Evolutionary conservation across 30 jellyfish, hydroid and myxozoan species (phyloP), one percentile per base, ranked within the genome.

Genomic region (Hydra vulgaris): DNA sequence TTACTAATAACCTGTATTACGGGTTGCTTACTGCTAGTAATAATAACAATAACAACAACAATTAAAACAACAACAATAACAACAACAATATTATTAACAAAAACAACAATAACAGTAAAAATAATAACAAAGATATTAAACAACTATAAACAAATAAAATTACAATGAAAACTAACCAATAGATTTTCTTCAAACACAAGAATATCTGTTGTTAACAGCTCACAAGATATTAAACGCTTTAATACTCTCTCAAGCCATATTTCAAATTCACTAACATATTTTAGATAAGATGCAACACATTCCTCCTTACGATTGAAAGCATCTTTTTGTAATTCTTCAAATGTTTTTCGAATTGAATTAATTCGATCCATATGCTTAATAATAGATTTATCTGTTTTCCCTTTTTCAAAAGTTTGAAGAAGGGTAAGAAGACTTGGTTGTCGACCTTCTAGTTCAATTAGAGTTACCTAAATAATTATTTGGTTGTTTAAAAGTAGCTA

Each of bases 381-480:
- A 19, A 77, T 95, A 8, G 85, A 56, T 23, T 89, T 71, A 54
- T 92, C 98, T 74, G 87, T 83, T 25, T 92, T 82, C 54, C 75
- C 78, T 78, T 55, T 72, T 18, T 92, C 92, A 66, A 72, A 78
- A 54, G 85, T 82, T 24, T 74, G 82, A 68, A 70, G 56, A 73
- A 92, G 82, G 12, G 98, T 69, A 23, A 81, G 86, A 18, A 85
- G 52, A 70, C 98, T 86, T 74, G 98, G 94, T 53, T 77, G 86
- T 25, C 95, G 88, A 16, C 98, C 96, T 74, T 92, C 98, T 16
- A 92, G 73, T 19, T 92, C 98, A 73, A 92, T 22, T 8, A 88
- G 70, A 15, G 87, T 87, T 24, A 83, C 68, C 98, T 92, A 71
- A 0, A 25, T 18, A 40, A n/a, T n/a, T n/a, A n/a, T n/a, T 8